Base-by-base conservation (phyloP, 1,140 invertebrate species). In the Epicauta chinensis region DNA sequence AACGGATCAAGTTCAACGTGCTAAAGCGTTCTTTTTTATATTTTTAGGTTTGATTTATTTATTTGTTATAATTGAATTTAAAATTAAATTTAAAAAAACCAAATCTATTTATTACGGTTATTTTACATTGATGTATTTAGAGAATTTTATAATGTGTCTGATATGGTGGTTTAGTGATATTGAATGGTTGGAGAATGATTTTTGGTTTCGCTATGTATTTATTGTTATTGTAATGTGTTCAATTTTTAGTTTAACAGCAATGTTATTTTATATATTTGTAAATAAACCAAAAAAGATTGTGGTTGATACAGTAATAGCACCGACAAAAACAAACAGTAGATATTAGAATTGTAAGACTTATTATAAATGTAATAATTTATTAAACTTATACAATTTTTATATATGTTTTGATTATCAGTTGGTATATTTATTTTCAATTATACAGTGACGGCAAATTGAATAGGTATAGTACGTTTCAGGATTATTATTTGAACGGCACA, bases 11-110 rank as follows among this genome's bases (percentile, higher is more conserved):
- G 58, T 69, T 4, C 55, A 55, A 34, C 55, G 62, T 35, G 53
- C 59, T 10, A 69, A 67, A 48, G 58, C 59, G 55, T 73, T 66
- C 30, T 86, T 77, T 67, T 85, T 74, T 70, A 73, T 79, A 48
- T 83, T 75, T 68, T 74, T 88, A 1, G 83, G 81, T 17, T 77
- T 84, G 48, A 74, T 88, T 41, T 87, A 85, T 58, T 73, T 86
- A 23, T 81, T 86, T 62, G 82, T 82, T 62, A 69, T 86, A 16
- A 81, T 88, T 55, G 86, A 88, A 61, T 86, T 86, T 56, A 83
- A 84, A 58, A 79, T 86, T 36, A 82, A 81, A 70, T 87, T 87
- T 58, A 82, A 78, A 45, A 78, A 81, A 56, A 77, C 83, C 2
- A 76, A 81, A 7, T 71, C 78, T 16, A 84, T 83, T 77, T 78